These are phyloP conservation scores for Butastur rufipennis DNA, from an alignment of 2,113 vertebrate genomes.

Conservation along the genomic window DNA sequence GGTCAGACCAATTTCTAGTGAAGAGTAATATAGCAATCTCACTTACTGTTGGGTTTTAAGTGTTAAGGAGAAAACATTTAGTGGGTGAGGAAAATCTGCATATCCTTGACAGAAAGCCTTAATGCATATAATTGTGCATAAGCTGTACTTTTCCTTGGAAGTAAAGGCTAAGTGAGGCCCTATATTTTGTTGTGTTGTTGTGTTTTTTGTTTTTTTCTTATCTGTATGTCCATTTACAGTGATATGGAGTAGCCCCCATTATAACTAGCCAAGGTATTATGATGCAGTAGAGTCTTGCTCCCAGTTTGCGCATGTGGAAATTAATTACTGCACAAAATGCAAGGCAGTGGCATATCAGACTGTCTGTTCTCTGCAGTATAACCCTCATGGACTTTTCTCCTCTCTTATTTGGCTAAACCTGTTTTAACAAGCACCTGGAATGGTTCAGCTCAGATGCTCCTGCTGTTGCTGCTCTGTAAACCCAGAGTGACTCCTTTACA, in stretches of 20 bases:
- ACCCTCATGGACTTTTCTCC: neutral
- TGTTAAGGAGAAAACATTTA: neutral
- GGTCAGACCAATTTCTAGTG: neutral
- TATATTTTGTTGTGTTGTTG: neutral
- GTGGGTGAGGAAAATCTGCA: neutral
- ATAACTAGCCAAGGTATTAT: neutral
- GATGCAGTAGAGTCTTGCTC: neutral
- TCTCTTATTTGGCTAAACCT: neutral
- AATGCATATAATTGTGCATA: neutral
- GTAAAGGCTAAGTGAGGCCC: neutral
- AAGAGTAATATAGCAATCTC: neutral
- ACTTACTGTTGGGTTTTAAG: neutral
- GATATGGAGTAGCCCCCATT: neutral
- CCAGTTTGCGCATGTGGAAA: neutral
- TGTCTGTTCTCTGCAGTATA: neutral
- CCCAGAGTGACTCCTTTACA: neutral
- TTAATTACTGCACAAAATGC: neutral
- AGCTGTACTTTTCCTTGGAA: neutral
- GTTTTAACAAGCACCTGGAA: neutral
- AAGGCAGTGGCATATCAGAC: neutral
- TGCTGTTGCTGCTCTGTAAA: slow-evolving; percentile 3
- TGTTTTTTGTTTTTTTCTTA: neutral
- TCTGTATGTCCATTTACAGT: neutral
- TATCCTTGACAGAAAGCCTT: neutral
- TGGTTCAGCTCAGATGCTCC: neutral